These are phyloP conservation scores for Oenanthe melanoleuca DNA, from an alignment of 2,113 vertebrate genomes.

Conservation along the genomic window DNA sequence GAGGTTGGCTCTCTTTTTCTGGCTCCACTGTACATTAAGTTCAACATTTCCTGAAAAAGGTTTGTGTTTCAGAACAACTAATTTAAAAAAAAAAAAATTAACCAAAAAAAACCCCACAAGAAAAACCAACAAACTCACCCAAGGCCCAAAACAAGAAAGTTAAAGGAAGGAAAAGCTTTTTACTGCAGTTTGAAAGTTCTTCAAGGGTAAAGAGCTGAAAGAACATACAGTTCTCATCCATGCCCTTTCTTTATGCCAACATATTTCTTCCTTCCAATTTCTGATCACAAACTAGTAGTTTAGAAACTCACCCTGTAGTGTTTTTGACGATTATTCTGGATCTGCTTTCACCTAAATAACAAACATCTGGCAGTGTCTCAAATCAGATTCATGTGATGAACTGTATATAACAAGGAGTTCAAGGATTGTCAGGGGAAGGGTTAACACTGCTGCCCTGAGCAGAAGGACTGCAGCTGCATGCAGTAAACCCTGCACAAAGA, in stretches of 20 bases:
- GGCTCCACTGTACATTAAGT: background rate
- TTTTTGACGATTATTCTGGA: conserved; percentile 22
- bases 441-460: conserved; percentile 62
- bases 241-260: conserved; percentile 28
- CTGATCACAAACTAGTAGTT: conserved; percentile 42
- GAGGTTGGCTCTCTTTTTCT: conserved; percentile 3
- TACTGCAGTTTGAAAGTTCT: background rate
- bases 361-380: conserved; percentile 55
- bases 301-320: conserved; percentile 13
- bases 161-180: background rate
- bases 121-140: background rate
- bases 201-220: background rate
- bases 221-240: background rate
- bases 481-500: conserved; percentile 36
- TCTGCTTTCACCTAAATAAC: conserved; percentile 52
- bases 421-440: conserved; percentile 60
- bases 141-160: background rate
- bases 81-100: background rate
- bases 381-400: conserved; percentile 17
- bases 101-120: background rate
- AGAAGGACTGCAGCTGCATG: conserved; percentile 46
- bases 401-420: conserved; percentile 47
- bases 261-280: conserved; percentile 32
- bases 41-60: background rate
- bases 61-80: conserved; percentile 38